Conservation (phyloP, 2,888 invertebrate species). For the Plebejus argus region DNA sequence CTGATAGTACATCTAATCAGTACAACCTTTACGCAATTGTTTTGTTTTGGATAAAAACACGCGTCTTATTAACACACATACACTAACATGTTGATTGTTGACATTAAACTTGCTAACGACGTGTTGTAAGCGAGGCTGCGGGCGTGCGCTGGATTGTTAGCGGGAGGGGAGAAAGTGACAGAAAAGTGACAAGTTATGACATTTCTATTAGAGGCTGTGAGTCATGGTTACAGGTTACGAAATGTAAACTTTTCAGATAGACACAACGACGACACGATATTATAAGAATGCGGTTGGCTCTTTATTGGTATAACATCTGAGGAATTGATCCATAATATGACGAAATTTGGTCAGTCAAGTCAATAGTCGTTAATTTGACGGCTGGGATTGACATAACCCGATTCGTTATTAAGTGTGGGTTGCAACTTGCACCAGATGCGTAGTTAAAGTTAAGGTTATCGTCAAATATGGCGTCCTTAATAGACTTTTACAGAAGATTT, state of each 20-base stretch:
- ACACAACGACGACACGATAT: not conserved
- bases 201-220: constrained; percentile 52
- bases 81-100: constrained; percentile 45
- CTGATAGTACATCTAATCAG: constrained; percentile 39
- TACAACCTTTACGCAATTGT: constrained; percentile 52
- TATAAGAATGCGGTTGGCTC: not conserved
- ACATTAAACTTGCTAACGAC: constrained; percentile 51
- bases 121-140: constrained; percentile 43
- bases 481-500: too few relatives aligned
- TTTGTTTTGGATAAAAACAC: constrained; percentile 52
- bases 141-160: constrained; percentile 42
- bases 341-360: too few relatives aligned
- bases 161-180: constrained; percentile 54
- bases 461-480: too few relatives aligned
- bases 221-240: not conserved
- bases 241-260: not conserved
- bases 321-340: too few relatives aligned
- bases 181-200: constrained; percentile 50
- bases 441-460: too few relatives aligned
- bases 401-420: too few relatives aligned
- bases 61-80: constrained; percentile 55
- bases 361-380: too few relatives aligned
- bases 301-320: not conserved
- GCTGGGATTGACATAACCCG: too few relatives aligned
- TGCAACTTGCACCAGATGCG: too few relatives aligned